Percentiles rank a stretch among this genome's conserved stretches.
Evolutionary conservation across 37 sponge, comb jelly and placozoan species (phyloP).

Genomic region (Haliclona indistincta): DNA sequence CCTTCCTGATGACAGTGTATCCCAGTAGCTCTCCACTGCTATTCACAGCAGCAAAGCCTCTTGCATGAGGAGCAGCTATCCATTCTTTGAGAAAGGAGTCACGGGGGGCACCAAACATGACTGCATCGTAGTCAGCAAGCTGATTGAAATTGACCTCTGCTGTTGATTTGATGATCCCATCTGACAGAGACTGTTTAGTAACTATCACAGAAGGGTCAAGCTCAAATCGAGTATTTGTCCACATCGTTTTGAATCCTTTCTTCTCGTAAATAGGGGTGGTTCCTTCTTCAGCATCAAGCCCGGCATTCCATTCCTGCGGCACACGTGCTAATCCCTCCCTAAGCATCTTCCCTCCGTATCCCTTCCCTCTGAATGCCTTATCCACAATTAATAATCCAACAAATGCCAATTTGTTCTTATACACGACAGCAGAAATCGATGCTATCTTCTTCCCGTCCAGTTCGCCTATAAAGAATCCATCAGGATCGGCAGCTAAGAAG

Average conservation of each 20-base stretch:
- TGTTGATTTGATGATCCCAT: background rate
- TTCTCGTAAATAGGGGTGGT: constrained; percentile 2
- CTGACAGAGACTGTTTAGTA: background rate
- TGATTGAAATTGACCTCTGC: constrained; percentile 1
- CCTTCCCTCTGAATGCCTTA: constrained; percentile 16
- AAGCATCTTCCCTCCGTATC: constrained; percentile 12
- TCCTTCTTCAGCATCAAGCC: background rate
- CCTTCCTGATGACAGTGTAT: background rate
- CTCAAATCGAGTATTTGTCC: background rate
- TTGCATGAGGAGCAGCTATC: background rate
- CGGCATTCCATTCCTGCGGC: background rate
- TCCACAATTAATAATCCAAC: constrained; percentile 8
- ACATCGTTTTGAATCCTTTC: constrained; percentile 1
- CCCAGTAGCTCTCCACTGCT: constrained; percentile 11
- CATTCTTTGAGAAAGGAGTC: background rate
- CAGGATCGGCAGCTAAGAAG: background rate
- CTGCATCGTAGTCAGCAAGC: constrained; percentile 16
- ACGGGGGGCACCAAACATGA: constrained; percentile 8
- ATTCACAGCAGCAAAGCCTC: constrained; percentile 11
- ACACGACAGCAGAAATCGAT: background rate
- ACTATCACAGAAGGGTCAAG: background rate
- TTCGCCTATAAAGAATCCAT: constrained; percentile 34
- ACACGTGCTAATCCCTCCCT: background rate
- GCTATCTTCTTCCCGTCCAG: constrained; percentile 22
- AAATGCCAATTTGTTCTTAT: background rate